phyloP scores from a whole-genome alignment of 1,140 invertebrate genomes.

The Lutraria rhynchaena region DNA sequence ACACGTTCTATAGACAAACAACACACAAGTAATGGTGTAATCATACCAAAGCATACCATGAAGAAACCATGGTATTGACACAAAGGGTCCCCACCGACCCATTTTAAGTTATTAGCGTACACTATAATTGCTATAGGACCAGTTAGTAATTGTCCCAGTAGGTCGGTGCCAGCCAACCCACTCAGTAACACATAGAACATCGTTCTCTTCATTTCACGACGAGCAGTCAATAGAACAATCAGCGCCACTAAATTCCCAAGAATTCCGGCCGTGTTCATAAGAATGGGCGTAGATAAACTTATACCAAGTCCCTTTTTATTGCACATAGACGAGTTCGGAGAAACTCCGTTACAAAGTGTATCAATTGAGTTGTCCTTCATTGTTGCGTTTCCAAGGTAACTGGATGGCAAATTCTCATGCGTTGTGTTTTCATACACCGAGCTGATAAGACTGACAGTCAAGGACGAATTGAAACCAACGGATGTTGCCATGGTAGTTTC shows the following conservation, averaged over 20 bases:
- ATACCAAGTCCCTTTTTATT: constrained; percentile 66
- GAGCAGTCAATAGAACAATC: constrained; percentile 77
- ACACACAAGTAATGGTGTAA: constrained; percentile 81
- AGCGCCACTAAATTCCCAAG: constrained; percentile 80
- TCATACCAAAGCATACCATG: constrained; percentile 80
- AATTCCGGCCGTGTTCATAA: constrained; percentile 75
- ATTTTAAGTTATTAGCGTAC: constrained; percentile 79
- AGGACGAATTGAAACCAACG: neutral
- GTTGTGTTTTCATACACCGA: neutral
- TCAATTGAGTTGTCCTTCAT: constrained; percentile 42
- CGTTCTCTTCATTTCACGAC: constrained; percentile 75
- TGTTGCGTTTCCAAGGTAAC: neutral
- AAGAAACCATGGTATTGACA: constrained; percentile 81
- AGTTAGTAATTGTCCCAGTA: constrained; percentile 80
- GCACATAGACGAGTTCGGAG: constrained; percentile 54
- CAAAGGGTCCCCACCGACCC: constrained; percentile 77
- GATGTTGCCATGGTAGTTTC: neutral
- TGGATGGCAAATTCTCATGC: neutral
- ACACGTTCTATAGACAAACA: constrained; percentile 82
- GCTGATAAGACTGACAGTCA: neutral
- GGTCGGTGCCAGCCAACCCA: constrained; percentile 81
- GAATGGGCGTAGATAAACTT: constrained; percentile 72
- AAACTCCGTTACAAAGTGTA: constrained; percentile 18
- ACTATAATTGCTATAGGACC: constrained; percentile 80
- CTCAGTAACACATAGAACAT: constrained; percentile 81